phyloP scores from a whole-genome alignment of 2,888 invertebrate species.

The Anaspis maculata region DNA sequence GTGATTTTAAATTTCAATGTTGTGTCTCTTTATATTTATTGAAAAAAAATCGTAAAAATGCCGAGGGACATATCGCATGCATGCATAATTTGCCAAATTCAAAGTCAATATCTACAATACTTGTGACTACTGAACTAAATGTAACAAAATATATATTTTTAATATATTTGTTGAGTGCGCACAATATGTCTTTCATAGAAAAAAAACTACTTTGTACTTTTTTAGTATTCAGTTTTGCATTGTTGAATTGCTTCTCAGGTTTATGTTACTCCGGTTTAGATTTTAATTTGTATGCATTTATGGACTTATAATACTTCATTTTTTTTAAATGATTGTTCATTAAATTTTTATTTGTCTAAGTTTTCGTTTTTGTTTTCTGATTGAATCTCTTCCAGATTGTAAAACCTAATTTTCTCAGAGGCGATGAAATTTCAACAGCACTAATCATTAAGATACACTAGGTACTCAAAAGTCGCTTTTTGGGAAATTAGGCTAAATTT shows the following conservation, averaged over 20 bases:
- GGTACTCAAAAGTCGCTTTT: too few relatives aligned
- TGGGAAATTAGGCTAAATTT: too few relatives aligned
- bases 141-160: conserved; percentile 39
- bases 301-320: conserved; percentile 26
- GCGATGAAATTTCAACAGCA: too few relatives aligned
- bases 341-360: conserved; percentile 29
- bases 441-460: too few relatives aligned
- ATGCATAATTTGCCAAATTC: conserved; percentile 51
- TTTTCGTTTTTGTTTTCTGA: conserved; percentile 23
- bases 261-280: too few relatives aligned
- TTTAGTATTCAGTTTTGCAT: too few relatives aligned
- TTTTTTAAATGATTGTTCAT: conserved; percentile 21
- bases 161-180: conserved; percentile 34
- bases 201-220: conserved; percentile 2
- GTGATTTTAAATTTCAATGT: conserved; percentile 23
- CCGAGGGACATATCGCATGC: conserved; percentile 36
- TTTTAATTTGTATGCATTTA: conserved; percentile 20
- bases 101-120: conserved; percentile 55
- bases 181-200: conserved; percentile 31
- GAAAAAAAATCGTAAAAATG: conserved; percentile 21
- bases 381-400: conserved; percentile 13
- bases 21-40: conserved; percentile 21
- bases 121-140: conserved; percentile 42
- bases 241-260: conserved; percentile 31
- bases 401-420: too few relatives aligned